phyloP scores from a whole-genome alignment of 2,113 vertebrate species.

The Coracopsis vasa region DNA sequence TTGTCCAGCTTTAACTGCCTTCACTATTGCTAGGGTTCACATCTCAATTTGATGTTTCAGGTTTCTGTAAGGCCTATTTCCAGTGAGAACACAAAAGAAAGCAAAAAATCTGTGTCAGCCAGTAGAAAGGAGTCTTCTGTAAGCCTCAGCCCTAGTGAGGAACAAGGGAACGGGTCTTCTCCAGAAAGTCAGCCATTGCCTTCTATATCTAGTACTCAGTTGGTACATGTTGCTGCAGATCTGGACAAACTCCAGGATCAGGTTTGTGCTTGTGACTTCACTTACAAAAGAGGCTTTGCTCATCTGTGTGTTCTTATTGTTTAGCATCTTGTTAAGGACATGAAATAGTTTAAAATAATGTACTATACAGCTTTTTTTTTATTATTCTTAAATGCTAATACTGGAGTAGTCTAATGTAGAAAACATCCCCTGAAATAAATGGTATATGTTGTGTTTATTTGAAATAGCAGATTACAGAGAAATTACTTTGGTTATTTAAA shows the following conservation, averaged over 20 bases:
- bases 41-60: conserved; percentile 59
- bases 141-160: conserved; percentile 77
- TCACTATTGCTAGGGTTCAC: neutral
- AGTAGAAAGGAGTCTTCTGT: conserved; percentile 80
- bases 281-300: neutral
- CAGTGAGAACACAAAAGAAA: conserved; percentile 80
- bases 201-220: conserved; percentile 83
- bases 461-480: neutral
- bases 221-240: conserved; percentile 85
- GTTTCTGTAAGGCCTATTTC: conserved; percentile 78
- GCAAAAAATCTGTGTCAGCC: conserved; percentile 63
- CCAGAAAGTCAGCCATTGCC: conserved; percentile 43
- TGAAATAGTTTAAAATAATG: neutral
- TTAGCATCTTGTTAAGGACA: neutral
- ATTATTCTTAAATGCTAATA: neutral
- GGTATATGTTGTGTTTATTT: neutral
- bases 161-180: conserved; percentile 74
- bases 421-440: neutral
- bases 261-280: conserved; percentile 68
- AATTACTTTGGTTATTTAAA: neutral
- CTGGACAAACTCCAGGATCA: conserved; percentile 85
- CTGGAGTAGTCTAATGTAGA: neutral
- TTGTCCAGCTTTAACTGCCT: neutral
- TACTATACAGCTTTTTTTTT: neutral
- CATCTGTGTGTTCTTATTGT: neutral